Evolutionary conservation across 2,888 invertebrate species (phyloP).

Genomic region (Diploptera punctata): DNA sequence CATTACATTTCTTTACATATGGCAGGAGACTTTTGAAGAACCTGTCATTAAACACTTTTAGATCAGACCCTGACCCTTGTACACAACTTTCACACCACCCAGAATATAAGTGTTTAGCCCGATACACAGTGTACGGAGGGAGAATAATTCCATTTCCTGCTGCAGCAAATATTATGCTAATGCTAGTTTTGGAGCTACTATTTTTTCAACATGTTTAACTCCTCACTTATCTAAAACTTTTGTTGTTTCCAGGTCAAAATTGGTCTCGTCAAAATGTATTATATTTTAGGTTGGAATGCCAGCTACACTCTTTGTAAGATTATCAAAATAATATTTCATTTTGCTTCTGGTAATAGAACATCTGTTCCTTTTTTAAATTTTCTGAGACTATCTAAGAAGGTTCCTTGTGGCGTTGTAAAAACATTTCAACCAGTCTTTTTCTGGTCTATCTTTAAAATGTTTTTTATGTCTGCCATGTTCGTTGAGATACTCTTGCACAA

Average conservation of each 20-base stretch:
- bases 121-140: constrained; percentile 50
- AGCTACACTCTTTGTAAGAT: too few relatives aligned
- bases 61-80: constrained; percentile 45
- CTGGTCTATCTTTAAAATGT: background rate
- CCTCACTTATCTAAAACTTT: constrained; percentile 41
- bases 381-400: background rate
- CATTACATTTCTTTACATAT: constrained; percentile 32
- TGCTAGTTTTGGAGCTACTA: constrained; percentile 44
- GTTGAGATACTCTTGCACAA: background rate
- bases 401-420: background rate
- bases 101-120: constrained; percentile 47
- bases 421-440: background rate
- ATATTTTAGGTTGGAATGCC: constrained; percentile 39
- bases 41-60: constrained; percentile 47
- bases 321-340: too few relatives aligned
- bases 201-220: constrained; percentile 43
- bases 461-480: background rate
- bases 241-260: constrained; percentile 48
- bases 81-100: constrained; percentile 49
- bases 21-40: constrained; percentile 44
- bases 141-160: constrained; percentile 48
- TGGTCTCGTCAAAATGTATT: too few relatives aligned
- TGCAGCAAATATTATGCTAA: constrained; percentile 49
- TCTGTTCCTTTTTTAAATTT: too few relatives aligned
- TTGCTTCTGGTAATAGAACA: too few relatives aligned